Conservation (phyloP, 92 coral and sea anemone genomes). For the Actinernus sp. region DNA sequence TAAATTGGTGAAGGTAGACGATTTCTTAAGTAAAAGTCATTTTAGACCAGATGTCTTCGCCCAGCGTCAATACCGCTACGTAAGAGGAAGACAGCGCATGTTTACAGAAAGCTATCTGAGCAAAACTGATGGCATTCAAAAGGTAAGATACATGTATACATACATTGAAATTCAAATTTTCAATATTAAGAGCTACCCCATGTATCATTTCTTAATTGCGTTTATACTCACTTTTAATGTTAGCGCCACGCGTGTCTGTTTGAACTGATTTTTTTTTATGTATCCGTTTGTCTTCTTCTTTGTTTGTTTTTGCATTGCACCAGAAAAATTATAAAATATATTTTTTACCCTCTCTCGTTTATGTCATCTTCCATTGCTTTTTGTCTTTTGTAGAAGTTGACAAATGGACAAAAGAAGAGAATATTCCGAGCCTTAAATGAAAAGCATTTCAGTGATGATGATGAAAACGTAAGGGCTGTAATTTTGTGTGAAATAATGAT, state of each 20-base stretch:
- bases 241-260: no score
- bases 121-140: not conserved
- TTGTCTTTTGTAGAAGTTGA: not conserved
- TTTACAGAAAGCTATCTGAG: not conserved
- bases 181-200: no score
- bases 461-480: not conserved
- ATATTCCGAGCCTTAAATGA: not conserved
- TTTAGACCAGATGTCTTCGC: constrained; percentile 2
- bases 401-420: not conserved
- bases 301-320: no score
- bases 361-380: not conserved
- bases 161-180: no score
- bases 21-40: not conserved
- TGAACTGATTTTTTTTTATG: no score
- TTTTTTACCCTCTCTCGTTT: no score
- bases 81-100: not conserved
- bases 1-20: constrained; percentile 7
- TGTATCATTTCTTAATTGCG: no score
- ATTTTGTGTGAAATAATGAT: no score
- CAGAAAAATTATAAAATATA: no score
- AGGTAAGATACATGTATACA: no score
- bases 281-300: no score
- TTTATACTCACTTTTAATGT: no score
- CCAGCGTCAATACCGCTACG: not conserved
- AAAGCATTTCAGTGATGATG: not conserved